phyloP scores from a whole-genome alignment of 1,140 invertebrate species.

The Plutomurus gul region DNA sequence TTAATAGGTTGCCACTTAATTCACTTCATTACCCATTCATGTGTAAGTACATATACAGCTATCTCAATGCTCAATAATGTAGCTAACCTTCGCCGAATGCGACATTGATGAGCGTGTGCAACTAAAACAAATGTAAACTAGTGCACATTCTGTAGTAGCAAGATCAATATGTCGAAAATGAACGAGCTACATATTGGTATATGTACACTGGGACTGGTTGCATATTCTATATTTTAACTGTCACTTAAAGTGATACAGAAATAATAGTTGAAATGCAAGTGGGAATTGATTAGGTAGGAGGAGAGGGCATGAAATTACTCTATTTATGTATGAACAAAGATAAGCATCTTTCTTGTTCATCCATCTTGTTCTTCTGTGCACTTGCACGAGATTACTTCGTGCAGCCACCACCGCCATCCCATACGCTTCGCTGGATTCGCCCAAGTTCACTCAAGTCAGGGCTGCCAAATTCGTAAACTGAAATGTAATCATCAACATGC shows the following conservation, averaged over 20 bases:
- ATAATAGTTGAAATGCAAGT: neutral
- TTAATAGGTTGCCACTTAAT: neutral
- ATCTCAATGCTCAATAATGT: neutral
- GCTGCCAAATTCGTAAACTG: no score
- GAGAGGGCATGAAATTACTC: neutral
- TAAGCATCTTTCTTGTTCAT: neutral
- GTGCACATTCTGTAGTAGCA: neutral
- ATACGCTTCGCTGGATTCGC: neutral
- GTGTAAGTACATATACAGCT: neutral
- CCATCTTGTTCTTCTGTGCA: neutral
- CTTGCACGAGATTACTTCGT: neutral
- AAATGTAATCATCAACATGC: no score
- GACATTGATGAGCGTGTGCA: slow-evolving; percentile 1
- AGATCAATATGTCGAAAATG: neutral
- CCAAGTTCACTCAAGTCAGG: no score
- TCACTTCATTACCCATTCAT: neutral
- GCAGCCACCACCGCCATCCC: neutral
- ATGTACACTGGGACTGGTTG: no score
- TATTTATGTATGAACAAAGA: neutral
- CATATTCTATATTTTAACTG: neutral
- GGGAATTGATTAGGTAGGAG: neutral
- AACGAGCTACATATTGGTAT: neutral
- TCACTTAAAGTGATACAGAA: neutral
- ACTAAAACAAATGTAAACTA: neutral
- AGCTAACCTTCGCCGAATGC: neutral